Conservation (phyloP, 1,140 invertebrate genomes). For the Cepaea nemoralis region DNA sequence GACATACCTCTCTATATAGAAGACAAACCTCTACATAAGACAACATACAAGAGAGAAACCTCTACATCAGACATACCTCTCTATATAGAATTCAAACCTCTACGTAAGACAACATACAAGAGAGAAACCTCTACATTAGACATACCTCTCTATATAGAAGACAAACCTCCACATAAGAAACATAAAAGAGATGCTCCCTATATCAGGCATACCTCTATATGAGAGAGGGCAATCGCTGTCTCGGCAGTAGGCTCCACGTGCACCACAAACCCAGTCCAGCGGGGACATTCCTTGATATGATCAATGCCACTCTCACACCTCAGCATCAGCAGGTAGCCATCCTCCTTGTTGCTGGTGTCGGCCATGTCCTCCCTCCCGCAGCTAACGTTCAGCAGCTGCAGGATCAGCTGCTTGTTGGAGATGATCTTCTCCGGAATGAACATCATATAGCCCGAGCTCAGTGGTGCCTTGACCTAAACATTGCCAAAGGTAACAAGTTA, state of each 20-base stretch:
- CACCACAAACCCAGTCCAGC: conserved; percentile 68
- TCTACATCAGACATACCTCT: too few relatives aligned
- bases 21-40: too few relatives aligned
- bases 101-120: too few relatives aligned
- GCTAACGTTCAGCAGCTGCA: conserved; percentile 69
- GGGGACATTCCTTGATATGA: conserved; percentile 54
- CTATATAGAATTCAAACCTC: too few relatives aligned
- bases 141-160: too few relatives aligned
- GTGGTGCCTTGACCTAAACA: conserved; percentile 66
- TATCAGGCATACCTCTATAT: conserved; percentile 69
- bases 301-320: conserved; percentile 59
- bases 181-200: too few relatives aligned
- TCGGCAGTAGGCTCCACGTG: conserved; percentile 73
- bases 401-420: conserved; percentile 59
- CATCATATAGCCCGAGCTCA: conserved; percentile 71
- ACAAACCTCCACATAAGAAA: too few relatives aligned
- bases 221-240: conserved; percentile 72
- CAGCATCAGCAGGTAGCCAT: conserved; percentile 72
- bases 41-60: too few relatives aligned
- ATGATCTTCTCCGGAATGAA: conserved; percentile 71
- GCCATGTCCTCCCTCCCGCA: conserved; percentile 68
- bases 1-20: too few relatives aligned
- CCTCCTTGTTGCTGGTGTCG: conserved; percentile 46
- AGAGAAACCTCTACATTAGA: too few relatives aligned
- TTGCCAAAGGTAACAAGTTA: not conserved